A percentile compares a stretch with the other conserved stretches of the same genome.
Evolutionary conservation across 2,888 invertebrate species (phyloP).

Genomic region (Tenthredo scrophulariae): DNA sequence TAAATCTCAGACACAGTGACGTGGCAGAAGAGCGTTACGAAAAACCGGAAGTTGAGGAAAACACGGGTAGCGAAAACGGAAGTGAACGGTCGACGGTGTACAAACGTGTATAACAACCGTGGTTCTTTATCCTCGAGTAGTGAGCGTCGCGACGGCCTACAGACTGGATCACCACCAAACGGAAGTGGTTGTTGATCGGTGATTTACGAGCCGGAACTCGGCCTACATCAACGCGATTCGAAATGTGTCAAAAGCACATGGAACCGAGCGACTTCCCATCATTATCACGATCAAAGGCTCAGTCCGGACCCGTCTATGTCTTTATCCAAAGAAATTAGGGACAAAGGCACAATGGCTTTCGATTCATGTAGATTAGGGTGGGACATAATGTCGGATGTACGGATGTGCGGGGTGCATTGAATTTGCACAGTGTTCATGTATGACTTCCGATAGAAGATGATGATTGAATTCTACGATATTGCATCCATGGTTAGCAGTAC

Average conservation of each 20-base stretch:
- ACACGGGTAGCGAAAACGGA: constrained; percentile 56
- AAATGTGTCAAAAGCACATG: neutral
- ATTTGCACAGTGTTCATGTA: constrained; percentile 27
- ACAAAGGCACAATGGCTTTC: no score
- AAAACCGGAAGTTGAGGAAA: constrained; percentile 60
- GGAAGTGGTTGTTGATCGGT: constrained; percentile 67
- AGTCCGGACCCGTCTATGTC: neutral
- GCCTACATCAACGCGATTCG: neutral
- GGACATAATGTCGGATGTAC: neutral
- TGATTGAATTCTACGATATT: constrained; percentile 21
- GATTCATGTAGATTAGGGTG: neutral
- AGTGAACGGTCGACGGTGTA: constrained; percentile 48
- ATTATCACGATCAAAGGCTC: neutral
- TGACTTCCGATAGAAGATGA: constrained; percentile 26
- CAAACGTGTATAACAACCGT: constrained; percentile 24
- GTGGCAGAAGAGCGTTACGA: constrained; percentile 36
- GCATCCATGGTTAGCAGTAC: neutral
- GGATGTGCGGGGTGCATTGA: neutral
- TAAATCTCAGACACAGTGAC: constrained; percentile 45
- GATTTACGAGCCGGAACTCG: constrained; percentile 69
- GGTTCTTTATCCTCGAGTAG: constrained; percentile 9
- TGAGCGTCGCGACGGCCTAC: neutral
- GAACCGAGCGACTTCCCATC: neutral
- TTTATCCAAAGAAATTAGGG: neutral
- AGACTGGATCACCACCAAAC: constrained; percentile 53